Evolutionary conservation across 1,140 invertebrate genomes (phyloP).

Genomic region (Trichonephila inaurata): DNA sequence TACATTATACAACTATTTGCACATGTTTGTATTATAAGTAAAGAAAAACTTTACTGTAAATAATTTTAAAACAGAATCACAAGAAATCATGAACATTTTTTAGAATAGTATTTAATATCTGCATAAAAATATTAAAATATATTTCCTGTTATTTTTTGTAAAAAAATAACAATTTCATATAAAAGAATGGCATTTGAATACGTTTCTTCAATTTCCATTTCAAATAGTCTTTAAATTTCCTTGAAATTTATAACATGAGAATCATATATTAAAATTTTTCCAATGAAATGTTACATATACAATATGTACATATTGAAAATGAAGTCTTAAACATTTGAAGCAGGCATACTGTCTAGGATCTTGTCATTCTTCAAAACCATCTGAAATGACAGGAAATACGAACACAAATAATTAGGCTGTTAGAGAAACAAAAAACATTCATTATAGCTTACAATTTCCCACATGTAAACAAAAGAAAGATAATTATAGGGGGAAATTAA

Average conservation of each 20-base stretch:
- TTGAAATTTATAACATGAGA: neutral
- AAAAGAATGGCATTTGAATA: neutral
- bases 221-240: neutral
- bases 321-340: constrained; percentile 72
- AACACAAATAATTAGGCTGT: neutral
- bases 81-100: too few relatives aligned
- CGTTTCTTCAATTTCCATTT: neutral
- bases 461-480: too few relatives aligned
- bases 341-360: constrained; percentile 70
- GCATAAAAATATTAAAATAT: neutral
- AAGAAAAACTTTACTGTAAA: too few relatives aligned
- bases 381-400: constrained; percentile 59
- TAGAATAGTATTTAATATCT: too few relatives aligned
- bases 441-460: too few relatives aligned
- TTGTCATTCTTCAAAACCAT: constrained; percentile 75
- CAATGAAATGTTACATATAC: neutral
- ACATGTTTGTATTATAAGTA: too few relatives aligned
- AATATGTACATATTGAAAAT: neutral
- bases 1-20: too few relatives aligned
- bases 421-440: too few relatives aligned
- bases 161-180: neutral
- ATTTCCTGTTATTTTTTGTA: neutral
- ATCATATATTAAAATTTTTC: constrained; percentile 11
- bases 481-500: too few relatives aligned
- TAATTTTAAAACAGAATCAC: too few relatives aligned